Percentiles rank a stretch among this genome's conserved stretches.
phyloP scores from a whole-genome alignment of 2,797 vertebrate species.

The Pseudochirops corinnae region DNA sequence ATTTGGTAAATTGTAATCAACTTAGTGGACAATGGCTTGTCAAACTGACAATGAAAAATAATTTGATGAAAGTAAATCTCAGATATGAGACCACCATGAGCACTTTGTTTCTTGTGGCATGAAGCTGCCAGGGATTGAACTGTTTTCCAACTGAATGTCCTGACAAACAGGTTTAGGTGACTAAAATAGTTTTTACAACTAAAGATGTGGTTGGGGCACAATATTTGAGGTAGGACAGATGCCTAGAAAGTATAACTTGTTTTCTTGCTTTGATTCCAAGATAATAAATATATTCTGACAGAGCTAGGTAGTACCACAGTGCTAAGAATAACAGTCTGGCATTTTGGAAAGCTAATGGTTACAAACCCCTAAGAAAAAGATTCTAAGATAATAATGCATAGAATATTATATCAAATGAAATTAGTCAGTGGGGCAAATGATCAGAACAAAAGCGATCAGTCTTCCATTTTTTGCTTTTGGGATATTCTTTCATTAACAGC shows the following conservation, averaged over 20 bases:
- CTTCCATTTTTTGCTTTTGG: neutral
- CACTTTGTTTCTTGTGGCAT: neutral
- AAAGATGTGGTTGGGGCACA: neutral
- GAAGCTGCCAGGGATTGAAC: neutral
- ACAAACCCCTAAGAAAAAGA: neutral
- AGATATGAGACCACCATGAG: neutral
- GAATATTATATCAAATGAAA: neutral
- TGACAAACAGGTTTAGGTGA: neutral
- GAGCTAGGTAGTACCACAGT: neutral
- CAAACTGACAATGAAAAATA: neutral
- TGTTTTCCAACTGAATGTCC: neutral
- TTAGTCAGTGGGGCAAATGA: neutral
- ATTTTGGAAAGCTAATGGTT: neutral
- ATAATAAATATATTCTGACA: neutral
- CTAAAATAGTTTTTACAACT: neutral
- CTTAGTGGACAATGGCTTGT: neutral
- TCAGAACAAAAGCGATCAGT: neutral
- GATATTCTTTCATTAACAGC: neutral
- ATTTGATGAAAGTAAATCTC: neutral
- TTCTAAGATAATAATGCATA: neutral
- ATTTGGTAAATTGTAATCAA: neutral
- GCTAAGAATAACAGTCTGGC: neutral
- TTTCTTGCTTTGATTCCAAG: neutral
- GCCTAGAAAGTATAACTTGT: neutral
- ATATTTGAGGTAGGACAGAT: neutral